Conservation (phyloP, 2,888 invertebrate species). For the Temnothorax ravouxi region DNA sequence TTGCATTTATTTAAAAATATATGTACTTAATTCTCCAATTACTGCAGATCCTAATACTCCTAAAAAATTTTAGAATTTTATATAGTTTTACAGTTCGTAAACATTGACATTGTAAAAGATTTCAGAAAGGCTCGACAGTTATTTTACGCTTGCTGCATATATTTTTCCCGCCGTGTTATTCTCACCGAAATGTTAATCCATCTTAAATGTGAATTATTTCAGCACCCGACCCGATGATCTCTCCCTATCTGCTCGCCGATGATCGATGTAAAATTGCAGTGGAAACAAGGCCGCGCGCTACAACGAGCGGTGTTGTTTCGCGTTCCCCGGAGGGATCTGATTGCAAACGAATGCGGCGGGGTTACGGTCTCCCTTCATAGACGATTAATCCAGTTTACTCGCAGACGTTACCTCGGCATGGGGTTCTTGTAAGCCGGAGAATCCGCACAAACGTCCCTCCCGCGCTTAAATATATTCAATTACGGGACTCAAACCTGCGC, state of each 20-base stretch:
- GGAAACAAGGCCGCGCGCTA: constrained; percentile 59
- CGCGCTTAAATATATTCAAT: constrained; percentile 84
- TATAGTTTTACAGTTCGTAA: neutral
- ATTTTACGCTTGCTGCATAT: neutral
- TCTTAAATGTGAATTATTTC: constrained; percentile 12
- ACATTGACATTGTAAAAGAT: no score
- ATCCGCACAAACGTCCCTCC: constrained; percentile 85
- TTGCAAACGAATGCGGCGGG: constrained; percentile 80
- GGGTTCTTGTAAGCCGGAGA: constrained; percentile 84
- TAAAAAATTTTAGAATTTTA: neutral
- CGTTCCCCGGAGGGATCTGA: constrained; percentile 81
- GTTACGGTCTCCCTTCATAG: constrained; percentile 84
- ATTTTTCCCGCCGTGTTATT: neutral
- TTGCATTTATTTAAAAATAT: neutral
- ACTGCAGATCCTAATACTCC: neutral
- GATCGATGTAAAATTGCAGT: constrained; percentile 62
- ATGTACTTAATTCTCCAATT: neutral
- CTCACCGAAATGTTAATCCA: neutral
- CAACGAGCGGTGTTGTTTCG: constrained; percentile 68
- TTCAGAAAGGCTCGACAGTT: neutral
- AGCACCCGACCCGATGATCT: constrained; percentile 20
- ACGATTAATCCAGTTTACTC: constrained; percentile 86
- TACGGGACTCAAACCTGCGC: constrained; percentile 75
- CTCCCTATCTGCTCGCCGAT: constrained; percentile 16
- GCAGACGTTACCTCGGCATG: constrained; percentile 80